Evolutionary conservation across 2,888 invertebrate species (phyloP), one percentile per base, ranked within the genome.

Genomic region (Leucoma salicis): DNA sequence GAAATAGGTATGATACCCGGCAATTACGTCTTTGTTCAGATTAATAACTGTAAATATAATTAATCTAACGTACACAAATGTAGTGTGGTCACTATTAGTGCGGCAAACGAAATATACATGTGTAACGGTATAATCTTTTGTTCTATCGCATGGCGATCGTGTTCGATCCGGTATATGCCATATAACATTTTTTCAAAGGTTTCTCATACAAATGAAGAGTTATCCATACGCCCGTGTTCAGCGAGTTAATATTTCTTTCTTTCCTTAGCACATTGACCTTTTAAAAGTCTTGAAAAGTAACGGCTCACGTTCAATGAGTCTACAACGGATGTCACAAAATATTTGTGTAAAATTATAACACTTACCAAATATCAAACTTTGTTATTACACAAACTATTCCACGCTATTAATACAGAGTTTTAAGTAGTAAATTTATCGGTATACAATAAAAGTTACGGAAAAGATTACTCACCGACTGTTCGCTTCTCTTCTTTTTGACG

Each of bases 231-330:
- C 63, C 66, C 67, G 66, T 72, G 62, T 54, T 60, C 66, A 66
- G 61, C 55, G 48, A 60, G 57, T 57, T 57, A 13, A 55, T 53
- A 57, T 50, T 61, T 60, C 61, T 70, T 66, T 68, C 67, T 68
- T 71, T 70, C 67, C 67, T 54, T 63, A 70, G 87, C 84, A 57
- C 87, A 82, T 73, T 87, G 87, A 88, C 87, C 87, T 74, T 66
- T 63, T 50, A 60, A 70, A 69, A 74, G 82, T 84, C 77, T 85
- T 82, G 74, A 86, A 88, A 86, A 86, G 80, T 88, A 88, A 88
- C 87, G 87, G 87, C 82, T 65, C 64, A 57, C 53, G 44, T 49
- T 54, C 55, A 49, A 56, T 62, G 49, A 43, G 50, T 49, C 56
- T 54, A 51, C 49, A 57, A 53, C 59, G 55, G 60, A 53, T 53